These are phyloP conservation scores for Graphium colonna DNA, from an alignment of 2,888 invertebrate genomes.

Conservation along the genomic window DNA sequence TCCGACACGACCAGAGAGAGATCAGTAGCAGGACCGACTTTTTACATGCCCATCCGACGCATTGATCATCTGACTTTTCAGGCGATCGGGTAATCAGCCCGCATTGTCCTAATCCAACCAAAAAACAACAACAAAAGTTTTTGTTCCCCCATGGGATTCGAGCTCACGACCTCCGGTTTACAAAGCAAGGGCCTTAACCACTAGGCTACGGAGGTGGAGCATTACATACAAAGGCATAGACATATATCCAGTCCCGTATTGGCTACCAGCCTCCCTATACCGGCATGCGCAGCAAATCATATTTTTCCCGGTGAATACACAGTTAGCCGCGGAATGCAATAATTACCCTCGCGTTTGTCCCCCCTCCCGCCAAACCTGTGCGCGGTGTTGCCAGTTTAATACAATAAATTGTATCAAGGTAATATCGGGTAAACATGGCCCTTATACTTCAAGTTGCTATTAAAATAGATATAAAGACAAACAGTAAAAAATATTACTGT, in stretches of 20 bases:
- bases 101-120: too few relatives aligned
- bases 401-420: conserved; percentile 1
- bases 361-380: conserved; percentile 17
- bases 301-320: conserved; percentile 41
- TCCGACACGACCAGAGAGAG: too few relatives aligned
- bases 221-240: too few relatives aligned
- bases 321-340: conserved; percentile 48
- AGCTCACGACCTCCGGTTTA: too few relatives aligned
- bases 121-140: too few relatives aligned
- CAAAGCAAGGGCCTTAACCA: too few relatives aligned
- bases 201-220: too few relatives aligned
- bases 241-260: not conserved
- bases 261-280: not conserved
- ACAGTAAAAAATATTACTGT: not conserved
- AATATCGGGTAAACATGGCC: not conserved
- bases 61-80: too few relatives aligned
- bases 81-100: too few relatives aligned
- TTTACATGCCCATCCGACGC: too few relatives aligned
- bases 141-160: too few relatives aligned
- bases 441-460: not conserved
- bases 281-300: conserved; percentile 41
- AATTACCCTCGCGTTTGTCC: conserved; percentile 42
- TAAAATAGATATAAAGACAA: not conserved
- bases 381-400: conserved; percentile 37
- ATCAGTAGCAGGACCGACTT: too few relatives aligned